Evolutionary conservation across 2,797 vertebrate genomes (phyloP).

Genomic region (Todus mexicanus): DNA sequence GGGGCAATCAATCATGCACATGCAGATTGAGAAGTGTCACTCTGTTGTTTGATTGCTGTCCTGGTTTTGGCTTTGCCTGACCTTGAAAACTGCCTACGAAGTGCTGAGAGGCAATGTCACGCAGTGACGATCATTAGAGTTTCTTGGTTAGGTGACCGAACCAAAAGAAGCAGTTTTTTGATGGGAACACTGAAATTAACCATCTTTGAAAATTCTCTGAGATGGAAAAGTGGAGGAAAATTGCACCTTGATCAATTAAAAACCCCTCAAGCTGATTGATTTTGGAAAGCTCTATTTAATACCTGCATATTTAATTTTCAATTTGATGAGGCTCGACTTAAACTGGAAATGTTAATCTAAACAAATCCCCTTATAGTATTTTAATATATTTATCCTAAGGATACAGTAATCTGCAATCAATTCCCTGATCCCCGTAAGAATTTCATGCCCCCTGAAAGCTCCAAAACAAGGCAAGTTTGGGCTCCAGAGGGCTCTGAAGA

Average conservation of each 20-base stretch:
- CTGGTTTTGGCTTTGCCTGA: neutral
- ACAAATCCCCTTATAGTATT: neutral
- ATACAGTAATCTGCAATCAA: neutral
- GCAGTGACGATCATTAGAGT: rapidly evolving
- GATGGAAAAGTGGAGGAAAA: neutral
- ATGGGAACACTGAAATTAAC: neutral
- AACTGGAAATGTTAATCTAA: neutral
- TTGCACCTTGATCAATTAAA: conserved; percentile 9
- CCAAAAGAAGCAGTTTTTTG: neutral
- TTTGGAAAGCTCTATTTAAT: conserved; percentile 28
- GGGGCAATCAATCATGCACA: neutral
- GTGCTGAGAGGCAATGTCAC: neutral
- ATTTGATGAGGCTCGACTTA: neutral
- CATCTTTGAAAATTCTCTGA: neutral
- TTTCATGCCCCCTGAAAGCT: neutral
- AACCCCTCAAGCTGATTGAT: neutral
- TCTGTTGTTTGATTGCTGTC: neutral
- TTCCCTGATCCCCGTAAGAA: neutral
- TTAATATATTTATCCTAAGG: neutral
- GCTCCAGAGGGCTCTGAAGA: neutral
- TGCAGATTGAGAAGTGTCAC: neutral
- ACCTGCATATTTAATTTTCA: conserved; percentile 19
- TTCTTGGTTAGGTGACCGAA: neutral
- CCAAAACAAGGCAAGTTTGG: neutral
- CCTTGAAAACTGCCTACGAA: conserved; percentile 9